Evolutionary conservation across 1,140 invertebrate genomes (phyloP).

Genomic region (Drosophila navojoa): DNA sequence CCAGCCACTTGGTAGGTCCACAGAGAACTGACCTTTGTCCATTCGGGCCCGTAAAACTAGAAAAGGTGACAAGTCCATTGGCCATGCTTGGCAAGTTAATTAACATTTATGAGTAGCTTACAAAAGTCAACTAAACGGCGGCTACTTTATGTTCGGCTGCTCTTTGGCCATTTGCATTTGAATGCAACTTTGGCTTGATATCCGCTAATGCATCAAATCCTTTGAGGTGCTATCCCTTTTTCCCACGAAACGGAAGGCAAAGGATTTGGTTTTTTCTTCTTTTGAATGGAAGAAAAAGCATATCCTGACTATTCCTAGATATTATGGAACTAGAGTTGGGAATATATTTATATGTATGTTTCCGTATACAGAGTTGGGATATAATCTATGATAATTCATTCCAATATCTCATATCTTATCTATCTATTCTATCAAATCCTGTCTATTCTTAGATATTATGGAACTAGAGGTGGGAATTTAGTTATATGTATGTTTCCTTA

Average conservation of each 20-base stretch:
- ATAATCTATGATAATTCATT: no score
- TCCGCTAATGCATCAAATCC: neutral
- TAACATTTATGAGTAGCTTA: slow-evolving; percentile 24
- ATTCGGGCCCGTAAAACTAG: neutral
- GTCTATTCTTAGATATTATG: no score
- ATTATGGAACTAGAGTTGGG: no score
- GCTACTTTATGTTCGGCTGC: slow-evolving; percentile 26
- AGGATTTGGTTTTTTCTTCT: no score
- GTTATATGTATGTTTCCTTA: no score
- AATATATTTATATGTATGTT: no score
- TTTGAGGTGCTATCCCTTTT: neutral
- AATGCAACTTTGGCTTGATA: neutral
- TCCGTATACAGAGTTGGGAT: no score
- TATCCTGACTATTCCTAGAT: no score
- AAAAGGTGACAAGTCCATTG: slow-evolving; percentile 43
- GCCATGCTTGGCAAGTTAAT: slow-evolving; percentile 41
- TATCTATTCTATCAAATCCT: no score
- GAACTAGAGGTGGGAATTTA: no score
- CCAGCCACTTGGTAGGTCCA: slow-evolving; percentile 65
- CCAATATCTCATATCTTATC: no score
- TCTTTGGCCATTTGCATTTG: slow-evolving; percentile 19
- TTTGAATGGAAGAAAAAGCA: no score
- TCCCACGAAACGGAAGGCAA: neutral
- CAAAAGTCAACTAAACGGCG: slow-evolving; percentile 13
- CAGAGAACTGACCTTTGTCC: slow-evolving; percentile 4